Evolutionary conservation across 2,797 vertebrate genomes (phyloP).

Genomic region (Falco peregrinus): DNA sequence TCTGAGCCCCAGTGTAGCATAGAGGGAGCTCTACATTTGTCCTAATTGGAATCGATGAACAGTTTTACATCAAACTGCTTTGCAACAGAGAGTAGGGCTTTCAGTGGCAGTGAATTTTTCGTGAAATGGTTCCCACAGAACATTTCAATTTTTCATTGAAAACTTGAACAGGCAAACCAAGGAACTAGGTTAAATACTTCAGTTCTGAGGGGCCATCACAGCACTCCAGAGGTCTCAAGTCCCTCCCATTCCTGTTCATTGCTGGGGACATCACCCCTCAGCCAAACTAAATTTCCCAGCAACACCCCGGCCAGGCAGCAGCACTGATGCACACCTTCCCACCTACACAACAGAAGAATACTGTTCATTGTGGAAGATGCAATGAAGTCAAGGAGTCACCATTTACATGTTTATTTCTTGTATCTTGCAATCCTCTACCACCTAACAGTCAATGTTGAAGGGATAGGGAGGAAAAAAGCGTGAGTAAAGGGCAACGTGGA

Average conservation of each 20-base stretch:
- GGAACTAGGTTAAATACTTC: background rate
- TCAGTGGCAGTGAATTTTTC: slow-evolving; percentile 37
- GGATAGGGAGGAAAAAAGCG: background rate
- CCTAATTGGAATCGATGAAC: slow-evolving; percentile 1
- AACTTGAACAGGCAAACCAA: background rate
- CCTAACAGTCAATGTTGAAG: background rate
- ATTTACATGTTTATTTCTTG: background rate
- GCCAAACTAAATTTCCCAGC: background rate
- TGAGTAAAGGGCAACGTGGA: background rate
- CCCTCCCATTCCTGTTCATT: background rate
- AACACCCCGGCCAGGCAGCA: background rate
- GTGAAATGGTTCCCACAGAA: background rate
- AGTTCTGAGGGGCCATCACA: background rate
- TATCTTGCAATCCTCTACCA: background rate
- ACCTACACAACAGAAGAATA: rapidly evolving
- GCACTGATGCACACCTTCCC: background rate
- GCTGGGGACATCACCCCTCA: background rate
- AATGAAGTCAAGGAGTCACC: background rate
- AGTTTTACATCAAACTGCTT: slow-evolving; percentile 16
- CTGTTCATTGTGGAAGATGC: background rate
- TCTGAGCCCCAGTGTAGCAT: background rate
- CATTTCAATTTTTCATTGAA: slow-evolving; percentile 31
- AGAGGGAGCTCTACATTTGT: background rate
- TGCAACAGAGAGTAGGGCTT: background rate
- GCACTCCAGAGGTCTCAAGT: background rate